Percentiles rank a stretch among this genome's conserved stretches.
phyloP scores from a whole-genome alignment of 92 coral and sea anemone genomes.

The Siderastrea radians region DNA sequence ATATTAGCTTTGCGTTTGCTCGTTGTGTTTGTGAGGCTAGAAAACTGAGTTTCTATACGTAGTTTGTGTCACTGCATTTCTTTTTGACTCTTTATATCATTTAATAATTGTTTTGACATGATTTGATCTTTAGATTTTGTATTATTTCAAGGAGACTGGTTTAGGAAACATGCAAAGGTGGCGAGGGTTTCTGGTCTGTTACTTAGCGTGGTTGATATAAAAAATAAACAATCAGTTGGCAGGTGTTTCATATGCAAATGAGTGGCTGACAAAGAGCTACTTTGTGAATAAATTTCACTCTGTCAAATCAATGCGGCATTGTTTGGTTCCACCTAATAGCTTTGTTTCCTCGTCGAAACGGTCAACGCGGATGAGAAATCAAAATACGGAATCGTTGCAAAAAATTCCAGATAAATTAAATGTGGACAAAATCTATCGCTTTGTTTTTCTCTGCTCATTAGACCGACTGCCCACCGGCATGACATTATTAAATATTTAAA shows the following conservation, averaged over 20 bases:
- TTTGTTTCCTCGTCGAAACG: constrained; percentile 18
- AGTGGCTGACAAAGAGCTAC: constrained; percentile 40
- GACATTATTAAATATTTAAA: constrained; percentile 29
- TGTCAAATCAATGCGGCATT: constrained; percentile 28
- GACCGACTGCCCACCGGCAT: not conserved
- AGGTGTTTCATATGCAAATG: constrained; percentile 91
- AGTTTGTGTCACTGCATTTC: not conserved
- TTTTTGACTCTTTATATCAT: not conserved
- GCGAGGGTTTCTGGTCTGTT: constrained; percentile 39
- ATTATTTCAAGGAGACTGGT: constrained; percentile 8
- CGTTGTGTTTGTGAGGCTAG: not conserved
- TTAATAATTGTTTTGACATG: not conserved
- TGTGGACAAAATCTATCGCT: not conserved
- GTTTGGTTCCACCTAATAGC: constrained; percentile 8
- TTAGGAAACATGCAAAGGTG: constrained; percentile 5
- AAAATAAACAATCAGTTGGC: constrained; percentile 78
- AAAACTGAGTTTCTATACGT: not conserved
- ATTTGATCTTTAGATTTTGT: not conserved
- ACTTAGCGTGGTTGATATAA: constrained; percentile 78
- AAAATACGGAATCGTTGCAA: not conserved
- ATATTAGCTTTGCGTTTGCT: constrained; percentile 1
- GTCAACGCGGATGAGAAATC: constrained; percentile 6
- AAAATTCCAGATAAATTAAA: not conserved
- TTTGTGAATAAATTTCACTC: constrained; percentile 35
- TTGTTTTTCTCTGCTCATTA: no score